Conservation (phyloP, 2,113 vertebrate genomes). For the Columbina picui region DNA sequence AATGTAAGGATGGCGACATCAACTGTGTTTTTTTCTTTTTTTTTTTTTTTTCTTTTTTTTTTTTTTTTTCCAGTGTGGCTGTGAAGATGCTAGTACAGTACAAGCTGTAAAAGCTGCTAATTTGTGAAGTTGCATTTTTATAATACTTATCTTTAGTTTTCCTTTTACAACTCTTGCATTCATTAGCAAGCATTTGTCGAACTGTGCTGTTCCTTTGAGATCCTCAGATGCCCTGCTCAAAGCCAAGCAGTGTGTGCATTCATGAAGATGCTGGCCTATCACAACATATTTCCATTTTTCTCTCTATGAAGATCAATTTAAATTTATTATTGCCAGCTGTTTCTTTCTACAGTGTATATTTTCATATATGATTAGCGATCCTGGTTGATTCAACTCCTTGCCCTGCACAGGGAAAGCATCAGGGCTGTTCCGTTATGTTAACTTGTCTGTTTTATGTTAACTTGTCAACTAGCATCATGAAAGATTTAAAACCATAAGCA, state of each 20-base stretch:
- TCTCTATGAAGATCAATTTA: conserved; percentile 39
- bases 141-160: conserved; percentile 9
- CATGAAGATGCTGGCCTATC: conserved; percentile 21
- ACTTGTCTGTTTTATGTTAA: neutral
- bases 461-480: neutral
- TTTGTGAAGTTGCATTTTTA: neutral
- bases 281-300: conserved; percentile 1
- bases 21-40: neutral
- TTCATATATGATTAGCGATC: neutral
- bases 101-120: conserved; percentile 14
- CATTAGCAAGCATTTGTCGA: neutral
- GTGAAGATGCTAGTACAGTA: conserved; percentile 4
- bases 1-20: neutral
- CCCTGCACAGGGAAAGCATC: neutral
- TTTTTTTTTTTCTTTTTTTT: neutral
- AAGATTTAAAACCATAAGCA: neutral
- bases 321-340: conserved; percentile 50
- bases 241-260: conserved; percentile 13
- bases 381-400: conserved; percentile 50
- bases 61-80: neutral
- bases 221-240: conserved; percentile 23
- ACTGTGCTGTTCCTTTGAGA: neutral
- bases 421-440: neutral
- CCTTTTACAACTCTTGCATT: neutral
- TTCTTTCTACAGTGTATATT: conserved; percentile 27